Conservation (phyloP, 2,113 vertebrate species). For the Salvelinus namaycush region DNA sequence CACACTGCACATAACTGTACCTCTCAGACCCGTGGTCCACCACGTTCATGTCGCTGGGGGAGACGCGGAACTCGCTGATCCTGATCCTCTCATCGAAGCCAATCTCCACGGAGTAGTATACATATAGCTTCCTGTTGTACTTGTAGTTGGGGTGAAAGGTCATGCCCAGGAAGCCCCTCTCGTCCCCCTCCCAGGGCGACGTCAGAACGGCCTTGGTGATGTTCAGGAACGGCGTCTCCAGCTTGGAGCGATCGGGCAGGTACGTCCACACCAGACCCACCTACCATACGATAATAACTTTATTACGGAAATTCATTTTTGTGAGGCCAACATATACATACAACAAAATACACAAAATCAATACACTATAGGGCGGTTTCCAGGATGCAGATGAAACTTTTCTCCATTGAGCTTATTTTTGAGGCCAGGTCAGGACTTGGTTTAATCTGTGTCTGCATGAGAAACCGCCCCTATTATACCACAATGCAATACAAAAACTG, state of each 20-base stretch:
- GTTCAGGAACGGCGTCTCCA: slow-evolving; percentile 89
- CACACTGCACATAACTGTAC: slow-evolving; percentile 56
- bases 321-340: no score
- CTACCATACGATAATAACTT: not conserved
- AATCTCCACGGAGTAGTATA: slow-evolving; percentile 91
- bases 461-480: no score
- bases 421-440: no score
- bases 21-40: slow-evolving; percentile 93
- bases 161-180: slow-evolving; percentile 91
- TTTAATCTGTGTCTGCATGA: no score
- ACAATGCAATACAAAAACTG: no score
- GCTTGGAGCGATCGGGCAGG: slow-evolving; percentile 80
- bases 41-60: slow-evolving; percentile 80
- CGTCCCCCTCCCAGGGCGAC: slow-evolving; percentile 95
- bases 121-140: slow-evolving; percentile 86
- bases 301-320: no score
- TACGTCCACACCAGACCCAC: slow-evolving; percentile 93
- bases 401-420: no score
- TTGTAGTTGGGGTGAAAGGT: slow-evolving; percentile 88
- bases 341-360: no score
- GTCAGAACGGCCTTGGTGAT: slow-evolving; percentile 86
- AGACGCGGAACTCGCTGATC: slow-evolving; percentile 93
- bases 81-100: slow-evolving; percentile 85
- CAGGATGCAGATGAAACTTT: no score
- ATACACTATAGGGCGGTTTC: no score